A percentile compares a stretch with the other conserved stretches of the same genome.
phyloP scores from a whole-genome alignment of 2,888 invertebrate species.

The Xestia sexstrigata region DNA sequence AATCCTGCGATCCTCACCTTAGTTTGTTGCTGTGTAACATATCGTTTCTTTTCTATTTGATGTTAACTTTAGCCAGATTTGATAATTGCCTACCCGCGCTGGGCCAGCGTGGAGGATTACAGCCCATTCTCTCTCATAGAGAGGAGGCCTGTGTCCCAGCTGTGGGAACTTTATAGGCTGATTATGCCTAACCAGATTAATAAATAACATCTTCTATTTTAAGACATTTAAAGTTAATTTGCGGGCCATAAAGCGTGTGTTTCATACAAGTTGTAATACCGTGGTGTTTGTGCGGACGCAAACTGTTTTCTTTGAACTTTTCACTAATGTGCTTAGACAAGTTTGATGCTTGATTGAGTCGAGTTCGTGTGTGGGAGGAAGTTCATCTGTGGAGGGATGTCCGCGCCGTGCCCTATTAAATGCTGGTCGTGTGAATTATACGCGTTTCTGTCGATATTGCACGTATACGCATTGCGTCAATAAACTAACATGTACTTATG shows the following conservation, averaged over 20 bases:
- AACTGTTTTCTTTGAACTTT: conserved; percentile 49
- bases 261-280: conserved; percentile 39
- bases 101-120: background rate
- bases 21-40: background rate
- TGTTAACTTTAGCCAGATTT: background rate
- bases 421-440: conserved; percentile 7
- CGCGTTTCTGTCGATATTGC: background rate
- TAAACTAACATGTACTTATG: background rate
- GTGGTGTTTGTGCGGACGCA: conserved; percentile 36
- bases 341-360: conserved; percentile 57
- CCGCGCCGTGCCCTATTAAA: background rate
- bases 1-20: background rate
- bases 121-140: background rate
- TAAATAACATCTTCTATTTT: background rate
- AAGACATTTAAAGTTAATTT: background rate
- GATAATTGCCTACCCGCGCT: background rate
- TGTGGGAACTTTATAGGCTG: background rate
- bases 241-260: conserved; percentile 3
- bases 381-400: conserved; percentile 32
- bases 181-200: background rate
- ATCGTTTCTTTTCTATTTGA: background rate
- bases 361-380: conserved; percentile 19
- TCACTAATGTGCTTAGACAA: conserved; percentile 49
- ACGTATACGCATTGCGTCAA: background rate
- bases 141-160: background rate